Evolutionary conservation across 2,113 vertebrate genomes (phyloP).

Genomic region (Phocoena phocoena): DNA sequence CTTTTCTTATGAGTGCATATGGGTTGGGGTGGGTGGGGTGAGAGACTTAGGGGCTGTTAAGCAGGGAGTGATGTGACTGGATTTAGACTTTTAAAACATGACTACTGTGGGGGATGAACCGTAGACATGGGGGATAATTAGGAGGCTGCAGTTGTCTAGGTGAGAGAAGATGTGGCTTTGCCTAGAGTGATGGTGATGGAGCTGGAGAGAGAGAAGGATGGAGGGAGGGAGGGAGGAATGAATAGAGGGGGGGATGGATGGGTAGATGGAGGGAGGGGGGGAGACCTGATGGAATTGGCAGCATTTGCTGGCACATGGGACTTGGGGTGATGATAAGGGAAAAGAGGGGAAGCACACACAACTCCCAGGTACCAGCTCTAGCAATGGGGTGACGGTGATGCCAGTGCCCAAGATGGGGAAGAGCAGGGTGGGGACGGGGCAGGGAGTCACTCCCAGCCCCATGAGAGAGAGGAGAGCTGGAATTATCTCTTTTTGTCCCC

Average conservation of each 20-base stretch:
- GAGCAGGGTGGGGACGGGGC: not conserved
- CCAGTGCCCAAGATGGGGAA: not conserved
- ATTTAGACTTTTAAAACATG: not conserved
- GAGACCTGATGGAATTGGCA: not conserved
- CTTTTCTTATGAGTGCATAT: not conserved
- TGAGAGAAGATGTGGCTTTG: not conserved
- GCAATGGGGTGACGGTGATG: fast-evolving
- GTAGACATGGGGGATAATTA: not conserved
- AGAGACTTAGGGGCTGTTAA: not conserved
- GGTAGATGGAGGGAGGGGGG: not conserved
- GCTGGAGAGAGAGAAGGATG: no score
- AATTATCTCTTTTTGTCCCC: not conserved
- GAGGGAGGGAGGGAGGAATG: not conserved
- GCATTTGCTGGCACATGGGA: not conserved
- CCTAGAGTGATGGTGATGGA: not conserved
- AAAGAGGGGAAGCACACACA: no score
- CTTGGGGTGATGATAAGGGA: not conserved
- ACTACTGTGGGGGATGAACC: not conserved
- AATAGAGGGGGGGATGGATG: not conserved
- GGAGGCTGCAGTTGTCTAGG: not conserved
- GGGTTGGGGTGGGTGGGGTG: not conserved
- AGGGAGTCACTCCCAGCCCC: not conserved
- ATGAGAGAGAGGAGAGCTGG: fast-evolving
- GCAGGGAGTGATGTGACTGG: not conserved
- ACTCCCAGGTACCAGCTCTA: not conserved